Evolutionary conservation across 2,113 vertebrate species (phyloP).

Genomic region (Donacobius atricapilla): DNA sequence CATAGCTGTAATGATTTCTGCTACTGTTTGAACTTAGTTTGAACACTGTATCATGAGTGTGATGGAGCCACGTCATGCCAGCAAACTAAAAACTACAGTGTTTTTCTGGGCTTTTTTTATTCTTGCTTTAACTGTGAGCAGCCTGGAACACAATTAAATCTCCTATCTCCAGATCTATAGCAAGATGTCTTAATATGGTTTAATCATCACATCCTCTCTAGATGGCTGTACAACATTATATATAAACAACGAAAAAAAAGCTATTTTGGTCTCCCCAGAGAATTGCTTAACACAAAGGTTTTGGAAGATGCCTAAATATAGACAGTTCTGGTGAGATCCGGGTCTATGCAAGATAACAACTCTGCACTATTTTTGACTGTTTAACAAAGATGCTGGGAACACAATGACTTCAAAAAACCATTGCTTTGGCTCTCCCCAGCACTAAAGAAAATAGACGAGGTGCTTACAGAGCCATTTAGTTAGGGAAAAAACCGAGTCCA

Average conservation of each 20-base stretch:
- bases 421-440: background rate
- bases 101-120: background rate
- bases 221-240: background rate
- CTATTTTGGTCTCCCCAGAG: background rate
- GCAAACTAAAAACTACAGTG: background rate
- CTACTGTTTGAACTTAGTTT: conserved; percentile 23
- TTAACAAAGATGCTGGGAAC: conserved; percentile 2
- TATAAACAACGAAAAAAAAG: background rate
- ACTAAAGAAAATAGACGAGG: conserved; percentile 8
- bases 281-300: conserved; percentile 25
- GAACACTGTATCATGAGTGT: background rate
- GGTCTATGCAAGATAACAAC: conserved; percentile 28
- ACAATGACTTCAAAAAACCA: conserved; percentile 18
- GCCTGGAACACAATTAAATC: background rate
- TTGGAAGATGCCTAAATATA: conserved; percentile 63
- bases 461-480: background rate
- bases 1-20: background rate
- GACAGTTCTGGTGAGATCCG: conserved; percentile 27
- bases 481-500: background rate
- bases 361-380: conserved; percentile 2
- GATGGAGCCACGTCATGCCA: background rate
- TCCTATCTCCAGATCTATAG: background rate
- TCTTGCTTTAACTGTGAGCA: background rate
- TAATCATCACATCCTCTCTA: conserved; percentile 32
- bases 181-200: conserved; percentile 60